A percentile compares a stretch with the other conserved stretches of the same genome.
Conservation (phyloP, 2,113 vertebrate species). For the Psittacara wagleri region DNA sequence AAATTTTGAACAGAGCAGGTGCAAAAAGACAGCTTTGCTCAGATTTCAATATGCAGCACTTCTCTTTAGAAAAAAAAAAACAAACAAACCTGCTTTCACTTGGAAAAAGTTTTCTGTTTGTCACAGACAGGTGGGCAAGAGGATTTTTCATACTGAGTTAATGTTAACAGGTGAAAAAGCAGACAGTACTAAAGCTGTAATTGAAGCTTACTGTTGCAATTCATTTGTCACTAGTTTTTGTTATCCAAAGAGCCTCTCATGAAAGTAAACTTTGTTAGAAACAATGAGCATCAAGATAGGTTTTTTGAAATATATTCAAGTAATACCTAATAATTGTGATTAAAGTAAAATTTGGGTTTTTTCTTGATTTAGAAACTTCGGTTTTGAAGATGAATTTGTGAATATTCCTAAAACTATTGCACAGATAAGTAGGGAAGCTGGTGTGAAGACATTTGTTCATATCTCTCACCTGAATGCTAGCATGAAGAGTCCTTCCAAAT, state of each 20-base stretch:
- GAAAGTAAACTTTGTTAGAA: not conserved
- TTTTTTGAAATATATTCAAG: not conserved
- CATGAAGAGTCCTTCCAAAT: conserved; percentile 89
- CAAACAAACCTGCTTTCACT: not conserved
- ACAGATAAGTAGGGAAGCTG: conserved; percentile 79
- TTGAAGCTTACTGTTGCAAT: not conserved
- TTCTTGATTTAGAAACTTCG: conserved; percentile 81
- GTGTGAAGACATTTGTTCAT: conserved; percentile 87
- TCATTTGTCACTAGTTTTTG: not conserved
- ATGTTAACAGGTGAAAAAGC: not conserved
- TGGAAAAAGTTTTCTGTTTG: not conserved
- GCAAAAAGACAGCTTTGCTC: not conserved
- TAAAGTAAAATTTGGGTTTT: not conserved
- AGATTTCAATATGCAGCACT: not conserved
- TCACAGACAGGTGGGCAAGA: not conserved
- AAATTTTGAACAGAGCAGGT: not conserved
- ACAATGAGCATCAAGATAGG: not conserved
- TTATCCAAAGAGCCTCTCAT: not conserved
- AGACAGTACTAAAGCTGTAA: not conserved
- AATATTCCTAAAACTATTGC: conserved; percentile 87
- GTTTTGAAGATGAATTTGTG: conserved; percentile 87
- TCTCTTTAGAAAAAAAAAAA: not conserved
- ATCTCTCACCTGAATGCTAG: conserved; percentile 94
- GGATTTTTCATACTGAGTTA: not conserved
- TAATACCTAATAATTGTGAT: not conserved